Conservation (phyloP, 2,113 vertebrate species). For the Taxidea taxus region DNA sequence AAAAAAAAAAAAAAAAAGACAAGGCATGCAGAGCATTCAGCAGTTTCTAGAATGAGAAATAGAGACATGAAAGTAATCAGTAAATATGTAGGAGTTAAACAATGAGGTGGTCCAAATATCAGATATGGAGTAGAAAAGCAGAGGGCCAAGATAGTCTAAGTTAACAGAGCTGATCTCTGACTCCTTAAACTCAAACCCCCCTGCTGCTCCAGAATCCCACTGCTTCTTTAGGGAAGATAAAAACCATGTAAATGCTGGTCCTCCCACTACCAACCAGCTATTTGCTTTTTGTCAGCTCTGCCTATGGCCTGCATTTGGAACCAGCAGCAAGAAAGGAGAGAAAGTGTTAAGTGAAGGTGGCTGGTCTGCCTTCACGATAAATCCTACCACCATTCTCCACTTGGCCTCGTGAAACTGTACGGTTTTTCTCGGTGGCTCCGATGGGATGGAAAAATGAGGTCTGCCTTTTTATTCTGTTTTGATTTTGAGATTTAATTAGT, state of each 20-base stretch:
- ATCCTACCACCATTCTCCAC: not conserved
- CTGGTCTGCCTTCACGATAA: not conserved
- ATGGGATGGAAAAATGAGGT: conserved; percentile 25
- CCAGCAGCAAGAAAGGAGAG: not conserved
- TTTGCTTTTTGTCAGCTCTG: not conserved
- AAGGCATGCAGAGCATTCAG: not conserved
- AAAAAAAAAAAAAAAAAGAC: too few relatives aligned
- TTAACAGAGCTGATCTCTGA: not conserved
- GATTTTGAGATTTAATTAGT: conserved; percentile 71
- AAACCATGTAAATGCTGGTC: not conserved
- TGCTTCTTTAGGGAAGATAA: not conserved
- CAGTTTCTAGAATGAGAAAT: not conserved
- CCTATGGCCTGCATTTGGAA: not conserved
- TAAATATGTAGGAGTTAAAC: not conserved
- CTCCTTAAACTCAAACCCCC: not conserved
- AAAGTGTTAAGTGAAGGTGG: not conserved
- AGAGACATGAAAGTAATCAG: not conserved
- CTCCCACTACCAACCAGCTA: not conserved
- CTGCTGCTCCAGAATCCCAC: not conserved
- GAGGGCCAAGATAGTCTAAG: not conserved
- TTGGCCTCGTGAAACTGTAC: not conserved
- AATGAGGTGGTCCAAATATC: not conserved
- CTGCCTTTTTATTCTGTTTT: conserved; percentile 60
- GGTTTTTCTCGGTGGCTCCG: conserved; percentile 31
- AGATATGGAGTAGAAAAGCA: not conserved